Percentiles rank a stretch among this genome's conserved stretches.
These are phyloP conservation scores for Pentamera pediparva DNA, from an alignment of 53 echinoderm and acorn worm genomes.

Conservation along the genomic window DNA sequence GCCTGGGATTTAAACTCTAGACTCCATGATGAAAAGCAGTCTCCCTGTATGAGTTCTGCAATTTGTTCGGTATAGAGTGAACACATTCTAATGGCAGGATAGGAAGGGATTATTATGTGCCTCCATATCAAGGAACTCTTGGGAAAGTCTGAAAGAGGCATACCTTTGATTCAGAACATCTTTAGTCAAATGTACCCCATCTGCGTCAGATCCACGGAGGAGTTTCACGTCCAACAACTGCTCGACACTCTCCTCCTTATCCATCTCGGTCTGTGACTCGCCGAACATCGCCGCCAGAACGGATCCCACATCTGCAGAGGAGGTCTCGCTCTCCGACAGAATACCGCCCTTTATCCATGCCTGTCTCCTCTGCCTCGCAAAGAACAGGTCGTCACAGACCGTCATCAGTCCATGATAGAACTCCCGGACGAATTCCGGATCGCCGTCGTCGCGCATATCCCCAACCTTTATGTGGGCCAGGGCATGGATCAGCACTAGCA, in stretches of 20 bases:
- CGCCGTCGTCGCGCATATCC: conserved; percentile 91
- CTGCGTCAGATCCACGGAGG: conserved; percentile 58
- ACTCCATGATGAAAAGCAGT: too few relatives aligned
- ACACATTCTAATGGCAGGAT: too few relatives aligned
- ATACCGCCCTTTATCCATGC: background rate
- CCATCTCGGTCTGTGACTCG: conserved; percentile 47
- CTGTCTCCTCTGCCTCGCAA: conserved; percentile 72
- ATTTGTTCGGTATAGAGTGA: background rate
- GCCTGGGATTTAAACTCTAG: too few relatives aligned
- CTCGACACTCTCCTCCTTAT: conserved; percentile 64
- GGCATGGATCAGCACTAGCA: conserved; percentile 86
- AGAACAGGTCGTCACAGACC: conserved; percentile 97
- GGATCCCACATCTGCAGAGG: conserved; percentile 31
- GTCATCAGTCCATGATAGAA: conserved; percentile 79
- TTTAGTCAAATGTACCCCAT: conserved; percentile 71
- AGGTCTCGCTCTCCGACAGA: conserved; percentile 11
- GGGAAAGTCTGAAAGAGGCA: background rate
- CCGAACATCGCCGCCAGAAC: conserved; percentile 74
- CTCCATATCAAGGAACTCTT: background rate
- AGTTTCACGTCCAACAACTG: conserved; percentile 84
- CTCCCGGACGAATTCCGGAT: conserved; percentile 62
- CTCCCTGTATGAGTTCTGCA: too few relatives aligned
- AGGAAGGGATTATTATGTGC: too few relatives aligned
- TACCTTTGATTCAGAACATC: conserved; percentile 74
- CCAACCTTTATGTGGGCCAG: conserved; percentile 90